These are phyloP conservation scores for Ptychobarbus kaznakovi DNA, from an alignment of 2,797 vertebrate genomes.

Conservation along the genomic window DNA sequence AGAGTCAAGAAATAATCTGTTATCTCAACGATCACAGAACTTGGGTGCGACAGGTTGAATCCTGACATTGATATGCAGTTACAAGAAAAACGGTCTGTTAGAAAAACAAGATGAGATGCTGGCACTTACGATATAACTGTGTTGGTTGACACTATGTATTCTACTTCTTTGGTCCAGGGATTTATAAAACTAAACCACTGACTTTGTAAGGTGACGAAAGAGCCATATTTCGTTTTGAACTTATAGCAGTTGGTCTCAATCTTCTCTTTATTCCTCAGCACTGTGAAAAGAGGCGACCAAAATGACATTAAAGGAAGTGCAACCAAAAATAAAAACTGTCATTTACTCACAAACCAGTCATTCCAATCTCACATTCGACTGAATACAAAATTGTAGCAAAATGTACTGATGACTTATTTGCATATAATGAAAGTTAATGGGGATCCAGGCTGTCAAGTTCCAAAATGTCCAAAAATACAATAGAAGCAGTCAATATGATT, in stretches of 20 bases:
- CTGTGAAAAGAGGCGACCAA: conserved; percentile 69
- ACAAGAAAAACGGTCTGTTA: neutral
- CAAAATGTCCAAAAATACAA: neutral
- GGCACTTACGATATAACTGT: conserved; percentile 94
- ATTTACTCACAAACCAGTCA: conserved; percentile 1
- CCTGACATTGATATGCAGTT: neutral
- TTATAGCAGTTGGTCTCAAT: conserved; percentile 92
- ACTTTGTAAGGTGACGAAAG: conserved; percentile 91
- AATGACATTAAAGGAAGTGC: neutral
- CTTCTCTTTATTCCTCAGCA: conserved; percentile 93
- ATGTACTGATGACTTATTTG: neutral
- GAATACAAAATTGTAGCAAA: neutral
- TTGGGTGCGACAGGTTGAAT: neutral
- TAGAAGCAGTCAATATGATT: neutral
- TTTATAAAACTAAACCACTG: conserved; percentile 99
- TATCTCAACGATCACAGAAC: neutral
- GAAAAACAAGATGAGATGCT: neutral
- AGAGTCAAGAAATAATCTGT: conserved; percentile 20
- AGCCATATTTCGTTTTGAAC: conserved; percentile 93
- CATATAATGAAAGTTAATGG: neutral
- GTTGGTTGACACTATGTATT: conserved; percentile 96
- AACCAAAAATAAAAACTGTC: neutral
- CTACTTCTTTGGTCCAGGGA: conserved; percentile 98
- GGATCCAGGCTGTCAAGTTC: neutral
- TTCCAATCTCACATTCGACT: neutral